Base-by-base conservation (phyloP, 2,888 invertebrate genomes). In the Epinotia demarniana region DNA sequence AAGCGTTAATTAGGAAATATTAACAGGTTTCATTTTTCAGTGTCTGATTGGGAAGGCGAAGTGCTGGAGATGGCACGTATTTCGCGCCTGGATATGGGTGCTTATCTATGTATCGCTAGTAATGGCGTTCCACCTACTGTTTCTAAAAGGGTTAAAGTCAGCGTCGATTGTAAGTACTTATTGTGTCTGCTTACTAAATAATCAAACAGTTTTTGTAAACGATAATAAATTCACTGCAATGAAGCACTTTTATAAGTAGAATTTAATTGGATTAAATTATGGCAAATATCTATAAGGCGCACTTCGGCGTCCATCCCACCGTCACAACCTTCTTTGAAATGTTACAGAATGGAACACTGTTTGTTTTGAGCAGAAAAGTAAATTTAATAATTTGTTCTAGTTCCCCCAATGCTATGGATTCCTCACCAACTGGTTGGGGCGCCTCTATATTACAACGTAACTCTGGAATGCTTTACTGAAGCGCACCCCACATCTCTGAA, bases 391-490 rank as follows among this genome's bases (percentile, higher is more conserved):
- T 77, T 70, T 77, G 68, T 85, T 92, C 91, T 77, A 98, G 98
- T 98, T 94, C 97, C 98, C 0, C 98, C 98, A 11, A 98, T 98
- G 97, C 95, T 98, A 75, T 97, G 97, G 97, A 98, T 98, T 84
- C 98, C 98, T 6, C 97, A 98, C 92, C 98, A 98, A 90, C 94
- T 98, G 79, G 98, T 98, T 55, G 98, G 98, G 43, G 97, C 97
- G 18, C 97, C 98, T 0, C 93, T 97, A 76, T 97, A 96, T 78
- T 97, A 96, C 89, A 97, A 97, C 82, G 97, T 98, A 12, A 97
- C 97, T 5, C 91, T 98, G 78, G 98, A 98, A 91, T 98, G 98
- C 87, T 97, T 97, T 87, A 97, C 98, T 8, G 98, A 98, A 91
- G 98, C 98, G 2, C 97, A 98, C 92, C 98, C 98, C 4, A 97